phyloP scores from a whole-genome alignment of 2,797 vertebrate species.

The Phoxinus dragarum region DNA sequence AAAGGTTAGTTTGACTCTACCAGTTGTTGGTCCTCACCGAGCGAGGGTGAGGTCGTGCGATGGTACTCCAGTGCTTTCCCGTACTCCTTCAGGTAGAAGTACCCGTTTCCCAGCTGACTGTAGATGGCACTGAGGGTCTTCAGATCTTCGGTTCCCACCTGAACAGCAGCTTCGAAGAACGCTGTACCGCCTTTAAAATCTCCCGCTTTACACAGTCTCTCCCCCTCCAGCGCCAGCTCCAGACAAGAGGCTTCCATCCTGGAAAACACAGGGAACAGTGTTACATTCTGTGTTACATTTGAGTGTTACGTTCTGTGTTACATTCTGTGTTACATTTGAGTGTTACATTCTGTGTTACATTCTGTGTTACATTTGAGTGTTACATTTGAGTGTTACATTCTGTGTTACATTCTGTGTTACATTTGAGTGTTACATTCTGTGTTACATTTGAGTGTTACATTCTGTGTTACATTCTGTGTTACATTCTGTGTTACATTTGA shows the following conservation, averaged over 20 bases:
- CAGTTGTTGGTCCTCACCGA: conserved; percentile 78
- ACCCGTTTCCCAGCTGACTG: conserved; percentile 97
- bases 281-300: no score
- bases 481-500: no score
- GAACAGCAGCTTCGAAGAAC: conserved; percentile 95
- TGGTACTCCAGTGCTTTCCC: conserved; percentile 94
- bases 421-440: no score
- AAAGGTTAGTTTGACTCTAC: not conserved
- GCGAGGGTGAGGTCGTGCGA: conserved; percentile 93
- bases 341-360: no score
- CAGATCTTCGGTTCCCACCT: conserved; percentile 95
- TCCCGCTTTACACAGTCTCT: conserved; percentile 91
- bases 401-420: no score
- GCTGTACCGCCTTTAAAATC: conserved; percentile 93
- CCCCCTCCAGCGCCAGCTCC: conserved; percentile 94
- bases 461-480: no score
- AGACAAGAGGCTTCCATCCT: conserved; percentile 98
- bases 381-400: no score
- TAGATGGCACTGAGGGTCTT: conserved; percentile 99
- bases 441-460: no score
- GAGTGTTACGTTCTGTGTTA: no score
- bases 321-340: no score
- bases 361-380: no score
- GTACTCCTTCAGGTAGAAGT: conserved; percentile 98
- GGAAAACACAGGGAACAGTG: not conserved